Evolutionary conservation across 1,140 invertebrate genomes (phyloP), one percentile per base, ranked within the genome.

Genomic region (Antheraea pernyi): DNA sequence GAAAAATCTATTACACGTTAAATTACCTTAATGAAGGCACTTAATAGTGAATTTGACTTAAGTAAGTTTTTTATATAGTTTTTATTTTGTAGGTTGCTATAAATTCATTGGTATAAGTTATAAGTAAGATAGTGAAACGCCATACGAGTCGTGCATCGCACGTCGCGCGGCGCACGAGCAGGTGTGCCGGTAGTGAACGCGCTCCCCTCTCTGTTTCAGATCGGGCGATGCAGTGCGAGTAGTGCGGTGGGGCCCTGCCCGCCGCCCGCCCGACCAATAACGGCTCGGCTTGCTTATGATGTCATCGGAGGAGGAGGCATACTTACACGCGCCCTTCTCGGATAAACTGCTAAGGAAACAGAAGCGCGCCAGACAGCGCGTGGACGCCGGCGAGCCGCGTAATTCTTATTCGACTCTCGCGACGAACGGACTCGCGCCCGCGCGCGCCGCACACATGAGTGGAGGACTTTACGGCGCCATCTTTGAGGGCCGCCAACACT

Each of bases 261-360:
- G 89, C 89, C 88, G 91, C 91, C 87, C 85, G 86, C 84, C 77
- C 85, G 94, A 93, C 95, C 95, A 95, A 95, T 95, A 94, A 93
- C 92, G 93, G 93, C 89, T 82, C 92, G 87, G 81, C 84, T 93
- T 93, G 95, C 96, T 95, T 96, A 97, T 97, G 96, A 97, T 97
- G 96, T 97, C 97, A 97, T 97, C 96, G 95, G 97, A 97, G 95
- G 96, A 97, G 96, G 96, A 97, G 94, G 96, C 95, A 94, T 95
- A 96, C 93, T 95, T 95, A 94, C 97, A 96, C 95, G 96, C 96
- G 94, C 96, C 97, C 95, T 97, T 96, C 95, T 96, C 95, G 95
- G 96, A 96, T 95, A 95, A 95, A 93, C 95, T 97, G 93, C 94
- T 97, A 94, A 97, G 97, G 95, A 98, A 97, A 95, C 93, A 93